Base-by-base conservation (phyloP, 1,140 invertebrate genomes). In the Euglossa dilemma region DNA sequence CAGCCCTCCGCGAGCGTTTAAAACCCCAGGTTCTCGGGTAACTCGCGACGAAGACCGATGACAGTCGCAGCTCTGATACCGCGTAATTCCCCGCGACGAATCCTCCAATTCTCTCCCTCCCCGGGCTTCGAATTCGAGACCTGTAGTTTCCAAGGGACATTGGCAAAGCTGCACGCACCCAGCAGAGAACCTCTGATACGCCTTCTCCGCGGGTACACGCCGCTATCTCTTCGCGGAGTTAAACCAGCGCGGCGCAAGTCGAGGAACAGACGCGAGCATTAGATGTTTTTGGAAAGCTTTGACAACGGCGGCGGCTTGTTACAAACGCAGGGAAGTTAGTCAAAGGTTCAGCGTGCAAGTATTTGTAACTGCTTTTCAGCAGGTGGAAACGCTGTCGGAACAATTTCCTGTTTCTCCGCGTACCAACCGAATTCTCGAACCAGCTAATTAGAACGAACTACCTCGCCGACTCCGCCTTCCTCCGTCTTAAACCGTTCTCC, bases 391-490 rank as follows among this genome's bases (percentile, higher is more conserved):
- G 23, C 52, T 36, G 36, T 20, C 25, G 23, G n/a, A 45, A 69
- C 64, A 69, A 78, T 80, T 52, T 66, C 70, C 36, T 12, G 25
- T 66, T 43, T 20, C 70, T 18, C 11, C 54, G 25, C 70, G 54
- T 59, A 7, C 70, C 57, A 23, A 56, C 25, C 0, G n/a, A 0
- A n/a, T 6, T 61, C n/a, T 25, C 8, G 45, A n/a, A 52, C 23
- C 25, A 43, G 25, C 45, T 71, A 71, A 79, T 79, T 79, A 52
- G 54, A 71, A 36, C 18, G 23, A 67, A 61, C 43, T 50, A 36
- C 20, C n/a, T 2, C 20, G n/a, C 52, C 20, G 11, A 45, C 11
- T 20, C 36, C 9, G 50, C 7, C 28, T 36, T 72, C n/a, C 45
- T 3, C n/a, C 12, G 16, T 18, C 36, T 63, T 25, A 28, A 11